Base-by-base conservation (phyloP, 2,113 vertebrate genomes). In the Stegostoma tigrinum region DNA sequence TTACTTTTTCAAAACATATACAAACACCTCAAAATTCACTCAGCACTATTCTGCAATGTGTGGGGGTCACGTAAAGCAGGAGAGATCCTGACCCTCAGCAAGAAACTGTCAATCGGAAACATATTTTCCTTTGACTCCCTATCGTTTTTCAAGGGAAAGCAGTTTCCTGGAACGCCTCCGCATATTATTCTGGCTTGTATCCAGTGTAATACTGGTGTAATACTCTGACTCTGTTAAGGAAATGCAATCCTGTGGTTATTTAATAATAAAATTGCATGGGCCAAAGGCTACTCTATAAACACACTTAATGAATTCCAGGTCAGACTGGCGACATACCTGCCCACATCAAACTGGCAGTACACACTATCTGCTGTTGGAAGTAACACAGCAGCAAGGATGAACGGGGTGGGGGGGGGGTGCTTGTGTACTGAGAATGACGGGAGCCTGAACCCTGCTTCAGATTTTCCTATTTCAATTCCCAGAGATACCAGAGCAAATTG, bases 171-270 rank as follows among this genome's bases (percentile, higher is more conserved):
- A 90, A 90, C 48, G 52, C 87, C 87, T 90, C 87, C 52, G 30
- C 87, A 90, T 48, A 55, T 30, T 90, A 52, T 61, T 34, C 52
- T 90, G 87, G 87, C 87, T 30, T 90, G 87, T 14, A 34, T 55
- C 87, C 87, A 90, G 48, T 14, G 30, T 90, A 90, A 90, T 34
- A 90, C 52, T 90, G 27, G 87, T 90, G 52, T 90, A 90, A 90
- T 90, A 61, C 52, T 61, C 52, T 61, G 52, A 90, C 87, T 90
- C 87, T 55, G 87, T 90, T 90, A 90, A 61, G 87, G 87, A 90
- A 61, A 90, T 4, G 87, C 87, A 90, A 90, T 90, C 52, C 83
- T 4, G 87, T 61, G 87, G 87, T 61, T 90, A 90, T 90, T 90
- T 90, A 90, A 90, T 55, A 89, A 55, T 90, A 90, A 90, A 61